phyloP scores from a whole-genome alignment of 2,888 invertebrate species.

The Lasioglossum villosulum region DNA sequence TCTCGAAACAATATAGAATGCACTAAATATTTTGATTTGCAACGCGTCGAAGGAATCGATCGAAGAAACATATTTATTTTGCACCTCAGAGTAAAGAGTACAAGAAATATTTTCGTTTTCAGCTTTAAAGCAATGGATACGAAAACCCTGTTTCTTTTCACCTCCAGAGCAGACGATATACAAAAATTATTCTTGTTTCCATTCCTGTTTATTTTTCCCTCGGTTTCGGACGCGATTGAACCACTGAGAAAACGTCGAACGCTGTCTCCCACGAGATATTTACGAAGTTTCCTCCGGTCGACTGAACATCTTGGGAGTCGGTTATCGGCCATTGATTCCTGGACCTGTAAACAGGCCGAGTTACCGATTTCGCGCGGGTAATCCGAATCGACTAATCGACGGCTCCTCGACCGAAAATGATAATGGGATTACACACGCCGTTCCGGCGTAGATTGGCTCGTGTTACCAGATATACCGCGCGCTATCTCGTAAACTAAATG shows the following conservation, averaged over 20 bases:
- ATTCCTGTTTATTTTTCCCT: background rate
- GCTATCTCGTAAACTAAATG: constrained; percentile 54
- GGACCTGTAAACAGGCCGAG: constrained; percentile 19
- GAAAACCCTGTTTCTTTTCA: background rate
- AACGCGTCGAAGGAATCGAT: background rate
- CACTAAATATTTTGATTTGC: background rate
- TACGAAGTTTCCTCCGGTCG: background rate
- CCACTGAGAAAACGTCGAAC: background rate
- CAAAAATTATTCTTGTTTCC: background rate
- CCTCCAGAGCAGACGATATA: background rate
- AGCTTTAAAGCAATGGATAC: background rate
- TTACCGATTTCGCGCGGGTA: constrained; percentile 20
- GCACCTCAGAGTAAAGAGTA: background rate
- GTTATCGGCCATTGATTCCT: background rate
- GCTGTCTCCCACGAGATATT: background rate
- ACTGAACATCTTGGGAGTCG: background rate
- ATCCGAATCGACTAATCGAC: constrained; percentile 32
- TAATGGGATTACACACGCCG: constrained; percentile 46
- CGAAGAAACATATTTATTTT: background rate
- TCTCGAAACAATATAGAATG: background rate
- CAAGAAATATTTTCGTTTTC: background rate
- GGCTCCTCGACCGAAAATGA: constrained; percentile 48
- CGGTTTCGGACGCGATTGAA: background rate
- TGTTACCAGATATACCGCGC: constrained; percentile 42
- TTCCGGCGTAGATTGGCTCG: constrained; percentile 34